Conservation (phyloP, 1,140 invertebrate genomes). For the Apis cerana region DNA sequence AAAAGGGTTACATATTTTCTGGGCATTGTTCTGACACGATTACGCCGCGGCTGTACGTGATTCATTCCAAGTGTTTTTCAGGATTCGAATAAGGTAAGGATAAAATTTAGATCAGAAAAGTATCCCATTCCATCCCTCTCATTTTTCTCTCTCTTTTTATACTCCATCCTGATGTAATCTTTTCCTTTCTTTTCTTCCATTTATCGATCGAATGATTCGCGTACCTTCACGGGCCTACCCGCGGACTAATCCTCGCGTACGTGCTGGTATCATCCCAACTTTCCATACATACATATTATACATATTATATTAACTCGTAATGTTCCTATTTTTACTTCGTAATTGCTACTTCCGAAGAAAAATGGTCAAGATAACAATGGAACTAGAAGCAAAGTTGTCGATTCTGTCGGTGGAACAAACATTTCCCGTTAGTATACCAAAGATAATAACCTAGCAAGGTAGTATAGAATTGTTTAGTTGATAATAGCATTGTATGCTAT, state of each 20-base stretch:
- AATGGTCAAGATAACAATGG: conserved; percentile 4
- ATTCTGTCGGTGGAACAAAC: conserved; percentile 59
- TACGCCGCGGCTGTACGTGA: background rate
- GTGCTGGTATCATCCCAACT: background rate
- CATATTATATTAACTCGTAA: conserved; percentile 53
- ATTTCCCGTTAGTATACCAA: conserved; percentile 69
- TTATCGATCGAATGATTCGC: background rate
- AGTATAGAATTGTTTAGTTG: conserved; percentile 64
- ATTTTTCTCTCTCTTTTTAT: background rate
- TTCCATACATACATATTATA: background rate
- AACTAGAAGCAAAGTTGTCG: conserved; percentile 34
- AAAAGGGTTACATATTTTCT: conserved; percentile 63
- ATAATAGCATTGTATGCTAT: conserved; percentile 44
- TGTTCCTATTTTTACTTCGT: conserved; percentile 65
- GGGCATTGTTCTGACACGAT: conserved; percentile 56
- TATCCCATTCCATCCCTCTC: background rate
- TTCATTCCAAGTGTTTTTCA: background rate
- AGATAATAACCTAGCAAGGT: conserved; percentile 68
- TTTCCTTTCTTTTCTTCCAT: background rate
- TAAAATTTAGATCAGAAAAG: background rate
- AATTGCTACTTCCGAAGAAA: conserved; percentile 34
- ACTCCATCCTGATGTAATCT: too few species aligned
- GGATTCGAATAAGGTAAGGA: background rate
- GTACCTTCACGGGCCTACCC: background rate
- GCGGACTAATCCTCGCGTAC: background rate